Evolutionary conservation across 1,140 invertebrate species (phyloP), one percentile per base, ranked within the genome.

Genomic region (Ruditapes philippinarum): DNA sequence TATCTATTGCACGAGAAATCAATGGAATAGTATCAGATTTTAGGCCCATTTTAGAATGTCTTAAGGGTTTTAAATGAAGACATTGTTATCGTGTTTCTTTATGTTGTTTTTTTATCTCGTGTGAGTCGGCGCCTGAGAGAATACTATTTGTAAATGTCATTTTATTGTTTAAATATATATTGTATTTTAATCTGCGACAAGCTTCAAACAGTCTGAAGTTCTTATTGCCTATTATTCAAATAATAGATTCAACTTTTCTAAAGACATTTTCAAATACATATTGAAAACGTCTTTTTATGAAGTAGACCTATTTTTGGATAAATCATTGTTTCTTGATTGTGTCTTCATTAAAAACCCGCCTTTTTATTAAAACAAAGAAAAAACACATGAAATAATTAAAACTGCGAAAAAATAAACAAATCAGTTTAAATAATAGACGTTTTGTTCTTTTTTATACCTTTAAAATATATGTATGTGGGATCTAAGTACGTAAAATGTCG

Each of bases 21-120:
- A 38, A 70, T 70, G 65, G 38, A 70, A 70, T 70, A 25, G 14
- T 70, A 70, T 70, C 65, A 70, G 36, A 38, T 70, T 70, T 70
- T 38, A 33, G 36, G 33, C 65, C 33, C 7, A 31, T 11, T 70
- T 70, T 38, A 3, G 65, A 28, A 31, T n/a, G 3, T 3, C 9
- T 3, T 17, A 38, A 38, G 25, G 65, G 65, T 70, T 70, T 70
- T 33, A 38, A 28, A 11, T 70, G 33, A 22, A 70, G 65, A 38
- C 65, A 12, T 70, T 70, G 65, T 70, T 70, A 1, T 38, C 3
- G 22, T 28, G 25, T 22, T 70, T 2, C 17, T 14, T 36, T 38
- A 38, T 31, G 36, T 11, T 36, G 12, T 70, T 11, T 38, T 70
- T 14, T 70, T 62, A 62, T 62, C 25, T 4, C 33, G 62, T 31